phyloP scores from a whole-genome alignment of 2,888 invertebrate genomes.

The Agrotis puta region DNA sequence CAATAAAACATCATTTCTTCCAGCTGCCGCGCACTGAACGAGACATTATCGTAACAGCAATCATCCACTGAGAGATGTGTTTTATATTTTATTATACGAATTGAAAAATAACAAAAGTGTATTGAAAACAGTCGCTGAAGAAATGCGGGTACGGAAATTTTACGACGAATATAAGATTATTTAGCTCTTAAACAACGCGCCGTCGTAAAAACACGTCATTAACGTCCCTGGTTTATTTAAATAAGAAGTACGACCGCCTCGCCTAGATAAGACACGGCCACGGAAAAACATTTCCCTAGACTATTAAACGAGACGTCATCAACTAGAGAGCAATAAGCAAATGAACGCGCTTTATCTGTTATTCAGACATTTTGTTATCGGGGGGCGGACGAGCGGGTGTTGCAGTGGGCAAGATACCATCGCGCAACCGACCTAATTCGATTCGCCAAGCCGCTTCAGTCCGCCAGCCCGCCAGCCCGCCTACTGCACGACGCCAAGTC shows the following conservation, averaged over 20 bases:
- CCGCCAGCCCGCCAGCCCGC: slow-evolving; percentile 68
- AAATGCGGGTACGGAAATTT: slow-evolving; percentile 19
- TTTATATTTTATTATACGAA: slow-evolving; percentile 58
- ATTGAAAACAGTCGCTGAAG: slow-evolving; percentile 29
- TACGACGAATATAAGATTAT: slow-evolving; percentile 39
- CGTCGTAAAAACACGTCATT: slow-evolving; percentile 68
- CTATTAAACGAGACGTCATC: slow-evolving; percentile 80
- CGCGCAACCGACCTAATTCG: slow-evolving; percentile 87
- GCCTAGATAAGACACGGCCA: slow-evolving; percentile 81
- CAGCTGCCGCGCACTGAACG: slow-evolving; percentile 61
- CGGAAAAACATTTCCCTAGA: slow-evolving; percentile 79
- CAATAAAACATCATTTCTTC: slow-evolving; percentile 73
- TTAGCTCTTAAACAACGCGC: slow-evolving; percentile 47
- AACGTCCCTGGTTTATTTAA: slow-evolving; percentile 73
- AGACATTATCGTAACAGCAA: slow-evolving; percentile 70
- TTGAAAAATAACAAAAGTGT: slow-evolving; percentile 47
- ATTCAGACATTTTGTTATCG: slow-evolving; percentile 82
- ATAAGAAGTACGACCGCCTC: slow-evolving; percentile 66
- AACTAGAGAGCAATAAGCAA: slow-evolving; percentile 84
- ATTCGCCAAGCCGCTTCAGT: slow-evolving; percentile 75
- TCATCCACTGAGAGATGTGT: slow-evolving; percentile 60
- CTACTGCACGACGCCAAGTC: slow-evolving; percentile 68
- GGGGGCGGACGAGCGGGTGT: slow-evolving; percentile 73
- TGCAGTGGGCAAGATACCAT: slow-evolving; percentile 82
- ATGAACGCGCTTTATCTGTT: slow-evolving; percentile 81